These are phyloP conservation scores for Chascanopsetta lugubris DNA, from an alignment of 2,113 vertebrate species.

Conservation along the genomic window DNA sequence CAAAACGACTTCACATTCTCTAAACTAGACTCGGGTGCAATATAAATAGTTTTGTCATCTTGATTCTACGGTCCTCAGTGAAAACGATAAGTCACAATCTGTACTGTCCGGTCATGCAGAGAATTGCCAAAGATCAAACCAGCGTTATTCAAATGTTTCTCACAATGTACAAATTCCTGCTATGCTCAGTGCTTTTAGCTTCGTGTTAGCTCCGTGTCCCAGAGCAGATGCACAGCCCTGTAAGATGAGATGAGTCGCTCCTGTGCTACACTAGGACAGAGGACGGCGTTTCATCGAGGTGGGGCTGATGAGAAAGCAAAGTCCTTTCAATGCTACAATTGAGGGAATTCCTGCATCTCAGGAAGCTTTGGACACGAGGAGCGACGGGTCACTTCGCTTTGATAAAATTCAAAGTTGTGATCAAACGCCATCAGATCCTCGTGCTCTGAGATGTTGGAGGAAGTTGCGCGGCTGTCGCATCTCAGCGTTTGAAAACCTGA, in stretches of 20 bases:
- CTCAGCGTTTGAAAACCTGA: slow-evolving; percentile 7
- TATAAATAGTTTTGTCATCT: background rate
- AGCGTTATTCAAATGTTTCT: slow-evolving; percentile 22
- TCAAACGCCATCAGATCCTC: slow-evolving; percentile 26
- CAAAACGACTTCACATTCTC: slow-evolving; percentile 4
- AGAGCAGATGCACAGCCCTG: slow-evolving; percentile 28
- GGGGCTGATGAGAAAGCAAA: slow-evolving; percentile 9
- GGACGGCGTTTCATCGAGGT: slow-evolving; percentile 9
- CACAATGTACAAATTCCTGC: slow-evolving; percentile 1
- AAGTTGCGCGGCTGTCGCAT: slow-evolving; percentile 3
- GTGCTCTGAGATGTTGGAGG: slow-evolving; percentile 21
- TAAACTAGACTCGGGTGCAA: slow-evolving; percentile 12
- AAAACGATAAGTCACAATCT: slow-evolving; percentile 11
- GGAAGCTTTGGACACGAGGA: slow-evolving; percentile 9
- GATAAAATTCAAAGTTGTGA: slow-evolving; percentile 31
- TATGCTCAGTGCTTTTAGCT: slow-evolving; percentile 13
- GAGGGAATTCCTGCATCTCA: slow-evolving; percentile 24
- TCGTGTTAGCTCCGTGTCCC: slow-evolving; percentile 5
- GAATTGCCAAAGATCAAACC: slow-evolving; percentile 32
- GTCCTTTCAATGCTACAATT: slow-evolving; percentile 58
- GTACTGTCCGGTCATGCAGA: slow-evolving; percentile 37
- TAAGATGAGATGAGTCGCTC: slow-evolving; percentile 10
- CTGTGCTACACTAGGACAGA: slow-evolving; percentile 19
- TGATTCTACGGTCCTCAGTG: slow-evolving; percentile 3
- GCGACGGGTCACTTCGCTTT: slow-evolving; percentile 15